phyloP scores from a whole-genome alignment of 2,113 vertebrate species.

The Aepyceros melampus region DNA sequence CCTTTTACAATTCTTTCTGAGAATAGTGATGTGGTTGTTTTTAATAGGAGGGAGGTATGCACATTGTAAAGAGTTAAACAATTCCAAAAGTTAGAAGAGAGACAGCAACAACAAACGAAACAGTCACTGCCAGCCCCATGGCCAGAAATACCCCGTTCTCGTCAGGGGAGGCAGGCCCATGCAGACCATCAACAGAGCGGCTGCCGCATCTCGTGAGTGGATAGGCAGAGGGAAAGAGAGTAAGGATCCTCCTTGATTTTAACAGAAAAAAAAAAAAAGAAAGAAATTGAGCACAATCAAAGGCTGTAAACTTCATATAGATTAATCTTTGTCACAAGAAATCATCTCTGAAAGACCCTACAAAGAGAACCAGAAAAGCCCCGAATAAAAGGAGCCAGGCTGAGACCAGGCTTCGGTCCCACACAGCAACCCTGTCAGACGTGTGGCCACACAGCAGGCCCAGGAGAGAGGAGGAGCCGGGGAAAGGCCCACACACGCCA shows the following conservation, averaged over 20 bases:
- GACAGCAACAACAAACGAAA: not conserved
- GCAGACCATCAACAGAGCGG: not conserved
- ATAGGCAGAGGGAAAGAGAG: not conserved
- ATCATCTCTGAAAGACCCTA: not conserved
- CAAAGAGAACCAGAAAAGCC: not conserved
- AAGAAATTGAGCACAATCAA: not conserved
- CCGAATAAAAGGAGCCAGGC: not conserved
- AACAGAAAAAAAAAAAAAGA: not conserved
- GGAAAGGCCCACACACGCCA: rapidly evolving
- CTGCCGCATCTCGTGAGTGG: rapidly evolving
- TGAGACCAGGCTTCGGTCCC: rapidly evolving
- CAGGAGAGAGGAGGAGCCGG: not conserved
- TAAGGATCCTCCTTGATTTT: too few relatives aligned
- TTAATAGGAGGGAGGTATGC: not conserved
- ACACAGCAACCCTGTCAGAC: rapidly evolving
- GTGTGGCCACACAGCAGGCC: rapidly evolving
- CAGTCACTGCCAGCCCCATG: not conserved
- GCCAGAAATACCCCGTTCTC: not conserved
- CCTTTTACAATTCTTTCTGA: not conserved
- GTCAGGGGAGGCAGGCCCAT: rapidly evolving
- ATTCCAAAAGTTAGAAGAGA: not conserved
- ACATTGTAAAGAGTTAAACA: not conserved
- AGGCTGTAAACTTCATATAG: not conserved
- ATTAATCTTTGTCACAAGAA: not conserved
- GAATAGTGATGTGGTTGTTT: not conserved